A percentile compares a stretch with the other conserved stretches of the same genome.
Conservation (phyloP, 2,888 invertebrate genomes). For the Perizoma affinitatum region DNA sequence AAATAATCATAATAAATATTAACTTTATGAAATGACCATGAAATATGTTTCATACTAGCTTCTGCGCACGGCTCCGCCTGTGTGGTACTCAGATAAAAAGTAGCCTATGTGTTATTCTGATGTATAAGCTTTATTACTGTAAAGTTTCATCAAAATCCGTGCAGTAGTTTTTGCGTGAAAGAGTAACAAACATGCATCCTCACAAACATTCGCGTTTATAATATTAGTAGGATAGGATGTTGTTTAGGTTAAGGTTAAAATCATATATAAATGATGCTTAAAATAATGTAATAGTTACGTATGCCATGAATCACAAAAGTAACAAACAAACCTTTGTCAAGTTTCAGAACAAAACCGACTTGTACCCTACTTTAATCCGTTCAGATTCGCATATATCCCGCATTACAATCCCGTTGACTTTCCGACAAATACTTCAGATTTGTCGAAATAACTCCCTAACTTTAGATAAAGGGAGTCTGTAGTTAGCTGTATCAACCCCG, state of each 20-base stretch:
- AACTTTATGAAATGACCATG: no score
- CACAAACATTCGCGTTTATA: no score
- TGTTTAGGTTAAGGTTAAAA: no score
- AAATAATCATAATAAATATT: neutral
- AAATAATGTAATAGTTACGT: neutral
- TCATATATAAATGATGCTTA: no score
- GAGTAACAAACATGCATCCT: no score
- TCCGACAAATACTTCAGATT: slow-evolving; percentile 69
- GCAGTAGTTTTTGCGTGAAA: no score
- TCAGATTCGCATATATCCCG: slow-evolving; percentile 52
- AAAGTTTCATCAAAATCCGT: no score
- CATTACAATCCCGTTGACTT: slow-evolving; percentile 57
- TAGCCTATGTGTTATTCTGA: no score
- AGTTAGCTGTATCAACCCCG: slow-evolving; percentile 61
- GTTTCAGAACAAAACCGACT: slow-evolving; percentile 40
- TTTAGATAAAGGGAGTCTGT: slow-evolving; percentile 67
- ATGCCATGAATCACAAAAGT: slow-evolving; percentile 32
- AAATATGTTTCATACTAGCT: neutral
- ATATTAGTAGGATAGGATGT: no score
- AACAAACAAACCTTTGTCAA: slow-evolving; percentile 33
- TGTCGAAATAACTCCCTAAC: slow-evolving; percentile 65
- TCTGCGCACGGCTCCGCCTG: no score
- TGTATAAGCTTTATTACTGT: no score
- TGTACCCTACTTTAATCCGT: slow-evolving; percentile 49
- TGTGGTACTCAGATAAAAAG: no score